Evolutionary conservation across 2,113 vertebrate genomes (phyloP), one percentile per base, ranked within the genome.

Genomic region (Lophius piscatorius): DNA sequence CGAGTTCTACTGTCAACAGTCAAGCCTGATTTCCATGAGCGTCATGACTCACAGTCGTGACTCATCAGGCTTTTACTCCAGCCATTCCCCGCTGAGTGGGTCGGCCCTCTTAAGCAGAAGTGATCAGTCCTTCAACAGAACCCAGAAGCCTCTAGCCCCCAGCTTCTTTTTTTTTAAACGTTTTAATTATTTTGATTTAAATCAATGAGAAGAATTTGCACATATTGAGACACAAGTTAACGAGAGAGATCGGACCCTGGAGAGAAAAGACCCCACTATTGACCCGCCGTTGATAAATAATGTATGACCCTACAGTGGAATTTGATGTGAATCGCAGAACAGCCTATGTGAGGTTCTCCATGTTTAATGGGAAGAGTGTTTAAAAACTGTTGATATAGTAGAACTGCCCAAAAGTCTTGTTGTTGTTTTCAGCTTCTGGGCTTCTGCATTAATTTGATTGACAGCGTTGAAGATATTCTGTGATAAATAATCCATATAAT

Each of bases 261-360:
- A 26, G 58, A 61, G 44, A 56, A 55, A 56, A 57, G 8, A 61
- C 5, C 41, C 24, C 45, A 61, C 45, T 63, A 70, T 61, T 68
- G 73, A 80, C 66, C 50, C 44, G 33, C 22, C 1, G 28, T 60
- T 66, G 39, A 69, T 83, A 58, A 87, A 79, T 81, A 70, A 82
- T 74, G 45, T 34, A 74, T 51, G n/a, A 59, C 11, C 52, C 29
- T 22, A 57, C 38, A 48, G 44, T 23, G 24, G 26, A 56, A 56
- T 60, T 58, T 54, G 22, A 71, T 29, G 52, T 22, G 46, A 68
- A 58, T n/a, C 46, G 26, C 28, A 48, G 35, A 60, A 45, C 9
- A 33, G 42, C 18, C 59, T 45, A 29, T 21, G 16, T 38, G n/a
- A 52, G 36, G 13, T 45, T 33, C 41, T 78, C 9, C 35, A 50